These are phyloP conservation scores for Neodontobutis hainanensis DNA, from an alignment of 2,113 vertebrate genomes.

Conservation along the genomic window DNA sequence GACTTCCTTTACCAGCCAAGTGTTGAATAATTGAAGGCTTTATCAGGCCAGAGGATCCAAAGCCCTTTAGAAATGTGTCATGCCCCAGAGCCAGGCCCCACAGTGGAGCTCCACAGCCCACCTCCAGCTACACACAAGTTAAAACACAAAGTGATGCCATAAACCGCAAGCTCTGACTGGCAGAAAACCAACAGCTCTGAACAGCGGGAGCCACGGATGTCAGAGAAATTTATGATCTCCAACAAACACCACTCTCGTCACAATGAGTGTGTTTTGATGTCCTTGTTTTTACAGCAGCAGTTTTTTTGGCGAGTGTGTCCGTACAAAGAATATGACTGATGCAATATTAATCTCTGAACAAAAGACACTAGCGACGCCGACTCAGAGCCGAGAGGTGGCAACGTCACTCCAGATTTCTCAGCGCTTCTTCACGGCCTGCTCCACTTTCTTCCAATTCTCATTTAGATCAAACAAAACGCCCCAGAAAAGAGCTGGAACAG, in stretches of 20 bases:
- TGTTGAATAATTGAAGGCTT: constrained; percentile 78
- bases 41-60: constrained; percentile 74
- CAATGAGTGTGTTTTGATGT: constrained; percentile 66
- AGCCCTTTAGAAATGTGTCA: constrained; percentile 77
- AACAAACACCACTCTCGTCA: constrained; percentile 49
- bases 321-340: constrained; percentile 73
- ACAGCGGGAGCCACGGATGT: constrained; percentile 66
- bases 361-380: too few species aligned
- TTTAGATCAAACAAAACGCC: too few species aligned
- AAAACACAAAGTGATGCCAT: constrained; percentile 71
- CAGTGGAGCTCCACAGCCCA: constrained; percentile 52
- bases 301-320: constrained; percentile 62
- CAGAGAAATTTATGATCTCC: constrained; percentile 65
- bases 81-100: constrained; percentile 72
- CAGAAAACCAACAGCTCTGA: constrained; percentile 66
- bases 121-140: constrained; percentile 64
- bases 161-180: constrained; percentile 70
- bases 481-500: too few species aligned
- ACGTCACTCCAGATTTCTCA: constrained; percentile 75
- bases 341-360: constrained; percentile 75
- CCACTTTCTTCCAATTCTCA: too few species aligned
- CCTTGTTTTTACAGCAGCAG: constrained; percentile 66
- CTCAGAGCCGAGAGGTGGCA: constrained; percentile 66
- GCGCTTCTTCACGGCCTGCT: constrained; percentile 50
- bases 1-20: constrained; percentile 68